These are phyloP conservation scores for Antedon mediterranea DNA, from an alignment of 53 echinoderm and acorn worm species.

Conservation along the genomic window DNA sequence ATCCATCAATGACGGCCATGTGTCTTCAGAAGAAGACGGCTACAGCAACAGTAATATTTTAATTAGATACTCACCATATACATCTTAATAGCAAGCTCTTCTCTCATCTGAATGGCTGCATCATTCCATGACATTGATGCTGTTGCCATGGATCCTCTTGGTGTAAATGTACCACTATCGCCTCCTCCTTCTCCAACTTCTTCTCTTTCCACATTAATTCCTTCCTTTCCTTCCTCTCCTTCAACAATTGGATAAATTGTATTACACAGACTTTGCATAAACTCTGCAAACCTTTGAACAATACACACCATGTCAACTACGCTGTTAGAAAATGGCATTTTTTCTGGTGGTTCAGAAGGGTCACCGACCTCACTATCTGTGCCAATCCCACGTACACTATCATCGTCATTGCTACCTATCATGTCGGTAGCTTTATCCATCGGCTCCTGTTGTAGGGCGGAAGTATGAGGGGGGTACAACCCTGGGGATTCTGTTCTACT, in stretches of 20 bases:
- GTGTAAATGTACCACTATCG: neutral
- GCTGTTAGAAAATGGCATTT: constrained; percentile 15
- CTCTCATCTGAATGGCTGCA: neutral
- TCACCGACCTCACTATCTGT: neutral
- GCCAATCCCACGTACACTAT: neutral
- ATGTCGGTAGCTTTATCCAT: neutral
- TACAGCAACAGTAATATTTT: constrained; percentile 34
- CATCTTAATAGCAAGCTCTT: neutral
- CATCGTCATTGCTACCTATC: neutral
- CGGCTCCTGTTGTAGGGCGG: neutral
- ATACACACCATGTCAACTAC: constrained; percentile 26
- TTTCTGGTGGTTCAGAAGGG: neutral
- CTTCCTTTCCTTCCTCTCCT: neutral
- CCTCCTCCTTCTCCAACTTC: neutral
- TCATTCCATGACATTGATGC: neutral
- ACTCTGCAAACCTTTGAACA: constrained; percentile 12
- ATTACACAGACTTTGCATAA: constrained; percentile 27
- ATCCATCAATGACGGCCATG: too few relatives aligned
- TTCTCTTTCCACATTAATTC: neutral
- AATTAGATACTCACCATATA: neutral
- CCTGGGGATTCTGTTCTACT: neutral
- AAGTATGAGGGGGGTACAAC: neutral
- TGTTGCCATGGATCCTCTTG: neutral
- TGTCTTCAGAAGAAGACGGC: too few relatives aligned
- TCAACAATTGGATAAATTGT: constrained; percentile 15